Percentiles rank a stretch among this genome's conserved stretches.
These are phyloP conservation scores for Ormyrus pomaceus DNA, from an alignment of 2,888 invertebrate species.

Conservation along the genomic window DNA sequence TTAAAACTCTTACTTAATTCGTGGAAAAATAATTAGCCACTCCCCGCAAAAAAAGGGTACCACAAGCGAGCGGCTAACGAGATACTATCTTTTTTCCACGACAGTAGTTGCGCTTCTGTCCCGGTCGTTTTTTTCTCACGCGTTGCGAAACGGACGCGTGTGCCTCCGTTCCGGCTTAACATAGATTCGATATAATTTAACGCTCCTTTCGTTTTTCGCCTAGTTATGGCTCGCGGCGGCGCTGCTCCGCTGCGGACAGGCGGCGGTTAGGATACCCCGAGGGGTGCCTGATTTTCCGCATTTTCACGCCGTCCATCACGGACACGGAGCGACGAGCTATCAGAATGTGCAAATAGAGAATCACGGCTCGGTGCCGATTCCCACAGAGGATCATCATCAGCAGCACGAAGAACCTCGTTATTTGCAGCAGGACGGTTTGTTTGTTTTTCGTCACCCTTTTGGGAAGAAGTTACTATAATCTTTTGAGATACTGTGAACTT, in stretches of 20 bases:
- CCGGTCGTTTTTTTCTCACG: conserved; percentile 25
- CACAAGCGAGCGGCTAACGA: conserved; percentile 18
- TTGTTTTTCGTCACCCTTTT: too few relatives aligned
- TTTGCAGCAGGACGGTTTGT: too few relatives aligned
- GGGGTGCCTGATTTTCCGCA: conserved; percentile 58
- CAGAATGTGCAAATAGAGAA: conserved; percentile 68
- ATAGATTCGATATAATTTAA: too few relatives aligned
- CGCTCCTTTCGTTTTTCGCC: conserved; percentile 38
- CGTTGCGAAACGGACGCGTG: conserved; percentile 28
- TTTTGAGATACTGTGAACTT: too few relatives aligned
- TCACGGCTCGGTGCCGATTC: conserved; percentile 64
- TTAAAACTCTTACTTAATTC: conserved; percentile 7
- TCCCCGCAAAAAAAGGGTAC: conserved; percentile 16
- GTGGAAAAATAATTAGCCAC: conserved; percentile 35
- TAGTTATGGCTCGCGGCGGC: conserved; percentile 62
- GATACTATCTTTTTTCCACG: conserved; percentile 24
- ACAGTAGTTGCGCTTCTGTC: neutral
- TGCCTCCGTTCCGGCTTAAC: neutral
- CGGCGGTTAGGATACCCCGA: conserved; percentile 63
- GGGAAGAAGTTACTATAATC: too few relatives aligned
- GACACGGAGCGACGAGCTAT: conserved; percentile 70
- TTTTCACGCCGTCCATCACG: conserved; percentile 66
- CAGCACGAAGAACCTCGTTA: too few relatives aligned
- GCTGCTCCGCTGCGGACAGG: conserved; percentile 53
- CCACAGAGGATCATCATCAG: conserved; percentile 52